Base-by-base conservation (phyloP, 2,113 vertebrate genomes). In the Datnioides undecimradiatus region DNA sequence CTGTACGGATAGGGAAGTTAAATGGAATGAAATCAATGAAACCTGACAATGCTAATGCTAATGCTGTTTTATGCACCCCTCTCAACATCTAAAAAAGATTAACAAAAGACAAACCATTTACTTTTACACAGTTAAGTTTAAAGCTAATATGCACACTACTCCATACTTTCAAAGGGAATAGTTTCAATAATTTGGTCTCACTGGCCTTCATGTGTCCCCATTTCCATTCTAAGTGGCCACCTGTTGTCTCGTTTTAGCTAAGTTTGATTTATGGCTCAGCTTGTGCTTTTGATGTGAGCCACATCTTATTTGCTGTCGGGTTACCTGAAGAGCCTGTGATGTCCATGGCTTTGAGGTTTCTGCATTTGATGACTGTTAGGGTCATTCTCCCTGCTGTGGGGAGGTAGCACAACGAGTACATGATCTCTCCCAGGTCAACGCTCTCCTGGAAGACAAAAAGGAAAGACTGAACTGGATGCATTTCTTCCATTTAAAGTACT, bases 311-410 rank as follows among this genome's bases (percentile, higher is more conserved):
- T 74, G 63, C 46, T 31, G 52, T 66, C 6, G 16, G 71, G 25
- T 92, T 91, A 99, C 98, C 98, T 91, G 98, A 99, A 12, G 97
- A 96, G 1, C 98, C 98, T 27, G 97, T 99, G 90, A 99, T 96
- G 90, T 99, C 98, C 98, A 99, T 99, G 73, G 98, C 98, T 95
- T 99, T 99, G 83, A 99, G 96, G 91, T 99, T 99, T 80, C 97
- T 95, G 91, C 97, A 99, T 87, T 99, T 99, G 94, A 99, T 99
- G 88, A 99, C 98, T 0, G 97, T 99, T 76, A 99, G 88, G 27
- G 98, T 99, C 97, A 99, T 97, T 68, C 98, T 96, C 19, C 98
- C 98, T 10, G 98, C 98, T 51, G 98, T 99, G 68, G 98, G 98
- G 79, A 99, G 95, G 90, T 99, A 99, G 91, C 98, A 99, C 82